Evolutionary conservation across 2,113 vertebrate species (phyloP), one percentile per base, ranked within the genome.

Genomic region (Semnornis frantzii): DNA sequence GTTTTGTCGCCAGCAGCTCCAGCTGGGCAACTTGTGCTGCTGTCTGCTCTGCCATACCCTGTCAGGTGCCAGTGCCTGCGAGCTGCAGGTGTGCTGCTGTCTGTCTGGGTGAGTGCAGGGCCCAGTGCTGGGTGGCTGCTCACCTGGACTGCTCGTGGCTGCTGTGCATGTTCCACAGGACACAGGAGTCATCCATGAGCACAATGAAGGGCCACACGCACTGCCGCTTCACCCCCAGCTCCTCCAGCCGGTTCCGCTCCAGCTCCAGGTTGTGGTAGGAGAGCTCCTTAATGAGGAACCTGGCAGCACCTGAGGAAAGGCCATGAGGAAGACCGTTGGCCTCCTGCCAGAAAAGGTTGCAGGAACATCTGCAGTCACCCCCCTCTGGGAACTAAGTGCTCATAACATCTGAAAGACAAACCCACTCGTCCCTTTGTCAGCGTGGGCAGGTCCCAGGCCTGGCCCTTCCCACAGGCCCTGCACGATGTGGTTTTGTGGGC

Each of bases 221-320:
- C 92, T 99, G 99, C 37, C 99, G 98, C 87, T 98, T 99, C 42
- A 99, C 96, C 12, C 99, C 99, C 87, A 99, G 98, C 83, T 99
- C 99, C 94, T 99, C 99, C 85, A 98, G 96, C 23, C 99, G 98
- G 96, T 99, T 99, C 73, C 99, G 98, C 92, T 99, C 99, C 96
- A 99, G 97, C 94, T 99, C 99, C 71, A 99, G 97, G 95, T 99
- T 99, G 94, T 99, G 99, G 95, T 99, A 99, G 4, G 99, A 99
- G 89, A 99, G 98, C 87, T 99, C 99, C 97, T 99, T 99, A 96
- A 99, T 99, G 93, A 99, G 98, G 95, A 99, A 99, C 68, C 99
- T 98, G 44, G 99, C 98, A 33, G 99, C 99, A 87, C 99, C 99
- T 99, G 93, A 78, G 91, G 95, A 92, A 83, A 91, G 15, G 89